These are phyloP conservation scores for Abrostola triplasia DNA, from an alignment of 2,888 invertebrate genomes.

Conservation along the genomic window DNA sequence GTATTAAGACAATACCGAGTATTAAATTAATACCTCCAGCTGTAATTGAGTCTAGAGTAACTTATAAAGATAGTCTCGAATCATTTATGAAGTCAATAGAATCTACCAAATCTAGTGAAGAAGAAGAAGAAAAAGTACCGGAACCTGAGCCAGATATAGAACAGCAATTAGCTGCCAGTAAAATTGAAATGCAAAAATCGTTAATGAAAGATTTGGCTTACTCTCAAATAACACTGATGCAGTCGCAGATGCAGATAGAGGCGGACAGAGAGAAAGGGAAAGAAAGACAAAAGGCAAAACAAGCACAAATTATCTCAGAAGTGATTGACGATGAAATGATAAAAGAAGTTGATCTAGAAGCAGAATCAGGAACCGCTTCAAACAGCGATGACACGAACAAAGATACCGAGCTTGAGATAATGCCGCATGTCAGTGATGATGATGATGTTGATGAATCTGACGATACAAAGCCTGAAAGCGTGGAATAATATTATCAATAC, in stretches of 20 bases:
- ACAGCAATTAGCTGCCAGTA: constrained; percentile 44
- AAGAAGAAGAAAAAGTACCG: constrained; percentile 5
- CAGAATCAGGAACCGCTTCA: not conserved
- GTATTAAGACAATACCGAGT: constrained; percentile 47
- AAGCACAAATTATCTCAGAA: constrained; percentile 14
- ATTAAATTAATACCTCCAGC: constrained; percentile 35
- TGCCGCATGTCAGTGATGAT: not conserved
- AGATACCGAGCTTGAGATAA: constrained; percentile 7
- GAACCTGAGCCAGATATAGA: constrained; percentile 12
- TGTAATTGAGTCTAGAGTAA: not conserved
- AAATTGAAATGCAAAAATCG: constrained; percentile 43
- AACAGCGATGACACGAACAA: not conserved
- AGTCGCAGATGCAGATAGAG: constrained; percentile 5
- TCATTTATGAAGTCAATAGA: constrained; percentile 31
- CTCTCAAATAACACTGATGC: constrained; percentile 5
- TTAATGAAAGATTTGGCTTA: constrained; percentile 33
- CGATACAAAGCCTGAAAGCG: not conserved
- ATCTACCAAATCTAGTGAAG: constrained; percentile 10
- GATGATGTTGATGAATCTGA: constrained; percentile 1
- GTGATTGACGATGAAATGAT: constrained; percentile 1
- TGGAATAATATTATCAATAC: not conserved
- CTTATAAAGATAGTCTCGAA: constrained; percentile 19
- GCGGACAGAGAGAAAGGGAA: not conserved
- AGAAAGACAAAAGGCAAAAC: constrained; percentile 12
- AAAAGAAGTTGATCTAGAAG: constrained; percentile 9